Conservation (phyloP, 2,113 vertebrate genomes). For the Hipposideros armiger region DNA sequence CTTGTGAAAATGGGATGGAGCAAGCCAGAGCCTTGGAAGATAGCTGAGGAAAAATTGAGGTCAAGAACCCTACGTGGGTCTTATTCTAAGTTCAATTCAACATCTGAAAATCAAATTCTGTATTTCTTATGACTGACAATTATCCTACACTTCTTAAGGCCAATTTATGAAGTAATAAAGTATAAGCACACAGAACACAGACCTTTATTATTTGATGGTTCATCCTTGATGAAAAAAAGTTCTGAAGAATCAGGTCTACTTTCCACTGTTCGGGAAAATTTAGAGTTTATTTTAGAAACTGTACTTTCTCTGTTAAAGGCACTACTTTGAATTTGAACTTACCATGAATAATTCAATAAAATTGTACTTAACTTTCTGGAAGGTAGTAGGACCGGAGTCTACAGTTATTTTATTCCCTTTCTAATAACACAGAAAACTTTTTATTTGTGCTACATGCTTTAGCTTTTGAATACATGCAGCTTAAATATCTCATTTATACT, state of each 20-base stretch:
- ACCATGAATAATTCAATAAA: constrained; percentile 45
- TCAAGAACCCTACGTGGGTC: constrained; percentile 55
- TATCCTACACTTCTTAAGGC: constrained; percentile 51
- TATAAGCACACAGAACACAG: constrained; percentile 28
- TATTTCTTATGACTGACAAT: constrained; percentile 69
- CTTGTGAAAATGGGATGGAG: constrained; percentile 56
- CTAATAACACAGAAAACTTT: not conserved
- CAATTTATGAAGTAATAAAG: constrained; percentile 46
- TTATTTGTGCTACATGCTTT: not conserved
- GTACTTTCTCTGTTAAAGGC: constrained; percentile 51
- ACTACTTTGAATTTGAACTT: constrained; percentile 47
- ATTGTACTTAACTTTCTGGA: constrained; percentile 64
- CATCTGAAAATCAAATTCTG: constrained; percentile 73
- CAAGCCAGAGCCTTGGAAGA: constrained; percentile 44
- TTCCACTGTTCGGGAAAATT: constrained; percentile 66
- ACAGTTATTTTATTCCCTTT: constrained; percentile 15
- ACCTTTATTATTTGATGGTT: constrained; percentile 51
- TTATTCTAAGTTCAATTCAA: constrained; percentile 71
- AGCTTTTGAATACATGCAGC: not conserved
- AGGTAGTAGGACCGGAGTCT: not conserved
- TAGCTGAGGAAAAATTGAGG: constrained; percentile 60
- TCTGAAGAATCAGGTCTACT: constrained; percentile 54
- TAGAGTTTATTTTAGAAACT: constrained; percentile 60
- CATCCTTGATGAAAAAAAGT: constrained; percentile 66
- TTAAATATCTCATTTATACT: not conserved